Conservation (phyloP, 35 echinoderm and acorn worm species). For the Heliocidaris erythrogramma region DNA sequence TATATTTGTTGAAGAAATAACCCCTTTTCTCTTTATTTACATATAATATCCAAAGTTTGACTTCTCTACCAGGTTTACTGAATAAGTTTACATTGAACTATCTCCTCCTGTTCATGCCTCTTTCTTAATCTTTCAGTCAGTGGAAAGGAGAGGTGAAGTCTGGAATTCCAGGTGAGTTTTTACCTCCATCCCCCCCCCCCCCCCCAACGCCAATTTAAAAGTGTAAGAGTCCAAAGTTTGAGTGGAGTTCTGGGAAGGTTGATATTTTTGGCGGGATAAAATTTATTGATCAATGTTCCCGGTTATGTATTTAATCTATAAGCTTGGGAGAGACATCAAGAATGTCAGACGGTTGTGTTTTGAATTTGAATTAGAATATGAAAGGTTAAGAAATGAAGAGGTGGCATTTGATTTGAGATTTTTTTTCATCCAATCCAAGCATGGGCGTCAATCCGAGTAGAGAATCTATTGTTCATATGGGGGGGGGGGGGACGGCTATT, state of each 20-base stretch:
- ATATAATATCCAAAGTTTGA: constrained; percentile 26
- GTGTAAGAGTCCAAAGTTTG: background rate
- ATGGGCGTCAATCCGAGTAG: too few species aligned
- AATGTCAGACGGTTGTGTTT: background rate
- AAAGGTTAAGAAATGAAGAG: too few species aligned
- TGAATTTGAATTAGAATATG: too few species aligned
- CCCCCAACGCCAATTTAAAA: background rate
- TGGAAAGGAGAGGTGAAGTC: constrained; percentile 88
- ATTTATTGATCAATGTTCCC: background rate
- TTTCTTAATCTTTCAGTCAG: constrained; percentile 54
- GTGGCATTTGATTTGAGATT: too few species aligned
- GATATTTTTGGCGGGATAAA: background rate
- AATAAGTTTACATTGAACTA: background rate
- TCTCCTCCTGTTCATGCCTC: background rate
- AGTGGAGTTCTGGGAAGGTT: background rate
- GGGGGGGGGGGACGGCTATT: too few species aligned
- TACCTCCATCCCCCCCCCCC: background rate
- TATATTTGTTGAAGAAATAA: background rate
- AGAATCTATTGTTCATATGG: too few species aligned
- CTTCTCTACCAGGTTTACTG: background rate
- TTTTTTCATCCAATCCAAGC: too few species aligned
- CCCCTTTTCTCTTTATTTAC: background rate
- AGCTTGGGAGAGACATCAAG: background rate
- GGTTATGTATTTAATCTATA: background rate
- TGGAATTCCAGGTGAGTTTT: constrained; percentile 66